phyloP scores from a whole-genome alignment of 2,888 invertebrate genomes.

The Zaprionus obscuricornis region DNA sequence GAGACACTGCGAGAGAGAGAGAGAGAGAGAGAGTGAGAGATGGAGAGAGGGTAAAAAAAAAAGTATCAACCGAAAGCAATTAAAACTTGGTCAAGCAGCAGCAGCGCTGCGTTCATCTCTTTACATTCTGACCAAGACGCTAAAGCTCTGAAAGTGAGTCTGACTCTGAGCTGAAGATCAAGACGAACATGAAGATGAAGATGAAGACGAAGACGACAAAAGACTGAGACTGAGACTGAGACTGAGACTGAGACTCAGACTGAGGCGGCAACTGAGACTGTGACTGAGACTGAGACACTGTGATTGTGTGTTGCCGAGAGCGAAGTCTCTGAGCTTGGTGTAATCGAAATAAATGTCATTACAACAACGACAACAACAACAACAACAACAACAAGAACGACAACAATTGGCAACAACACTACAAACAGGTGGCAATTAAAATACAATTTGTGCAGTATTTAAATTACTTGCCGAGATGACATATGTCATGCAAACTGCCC shows the following conservation, averaged over 20 bases:
- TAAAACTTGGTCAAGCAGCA: conserved; percentile 50
- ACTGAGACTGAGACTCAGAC: background rate
- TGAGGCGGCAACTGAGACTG: background rate
- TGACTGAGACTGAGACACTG: too few relatives aligned
- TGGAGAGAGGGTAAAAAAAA: background rate
- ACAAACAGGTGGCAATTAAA: conserved; percentile 51
- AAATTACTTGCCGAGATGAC: conserved; percentile 55
- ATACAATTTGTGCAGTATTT: conserved; percentile 56
- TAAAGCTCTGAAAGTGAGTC: too few relatives aligned
- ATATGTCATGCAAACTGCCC: conserved; percentile 57
- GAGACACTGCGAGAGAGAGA: background rate
- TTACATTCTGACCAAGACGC: too few relatives aligned
- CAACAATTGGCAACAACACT: conserved; percentile 13
- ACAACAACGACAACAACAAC: conserved; percentile 26
- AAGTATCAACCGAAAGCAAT: conserved; percentile 39
- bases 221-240: background rate
- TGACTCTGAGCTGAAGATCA: background rate
- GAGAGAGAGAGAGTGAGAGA: background rate
- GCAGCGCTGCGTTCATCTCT: conserved; percentile 29
- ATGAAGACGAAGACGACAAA: background rate
- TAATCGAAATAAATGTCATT: conserved; percentile 46
- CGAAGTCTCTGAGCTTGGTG: conserved; percentile 37
- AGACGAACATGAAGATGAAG: background rate
- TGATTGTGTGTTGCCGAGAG: too few relatives aligned
- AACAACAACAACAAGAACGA: background rate